Base-by-base conservation (phyloP, 2,888 invertebrate genomes). In the Cybosia mesomella region DNA sequence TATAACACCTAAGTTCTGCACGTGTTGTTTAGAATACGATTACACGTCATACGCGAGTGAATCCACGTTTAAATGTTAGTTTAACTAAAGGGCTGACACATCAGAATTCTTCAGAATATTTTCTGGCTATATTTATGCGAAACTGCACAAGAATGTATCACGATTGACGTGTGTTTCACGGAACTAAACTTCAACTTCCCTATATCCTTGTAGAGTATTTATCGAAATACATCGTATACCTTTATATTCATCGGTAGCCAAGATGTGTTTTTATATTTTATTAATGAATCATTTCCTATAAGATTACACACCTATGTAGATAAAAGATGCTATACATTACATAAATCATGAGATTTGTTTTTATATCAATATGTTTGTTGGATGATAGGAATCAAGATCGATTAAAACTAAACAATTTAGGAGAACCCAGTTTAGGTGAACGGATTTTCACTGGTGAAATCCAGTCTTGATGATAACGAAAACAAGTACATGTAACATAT, bases 61-160 rank as follows among this genome's bases (percentile, higher is more conserved):
- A 43, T 43, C 18, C 43, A 18, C 18, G 18, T 28, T 28, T 5
- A 32, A 58, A 58, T 58, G 10, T 34, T 34, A 7, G 8, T 49
- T 49, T n/a, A 49, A n/a, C 43, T 7, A 7, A 49, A 49, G n/a
- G 15, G 49, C 9, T 49, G 49, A 49, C n/a, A 49, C 49, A 49
- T 49, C 7, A n/a, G 18, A 49, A n/a, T 49, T 49, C n/a, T 49
- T 18, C 9, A n/a, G 49, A 49, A 49, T n/a, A 49, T 49, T n/a
- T 49, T 49, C n/a, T n/a, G 18, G 2, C 43, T 43, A 18, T 43
- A 43, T 18, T 43, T 15, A 43, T 43, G 18, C 43, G 43, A 43
- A 43, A 43, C 18, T 49, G 49, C 43, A 49, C 49, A n/a, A 49
- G 49, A 49, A 49, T 49, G 49, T 49, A 49, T n/a, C 49, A 49